Evolutionary conservation across 2,888 invertebrate species (phyloP).

Genomic region (Corbicula japonica): DNA sequence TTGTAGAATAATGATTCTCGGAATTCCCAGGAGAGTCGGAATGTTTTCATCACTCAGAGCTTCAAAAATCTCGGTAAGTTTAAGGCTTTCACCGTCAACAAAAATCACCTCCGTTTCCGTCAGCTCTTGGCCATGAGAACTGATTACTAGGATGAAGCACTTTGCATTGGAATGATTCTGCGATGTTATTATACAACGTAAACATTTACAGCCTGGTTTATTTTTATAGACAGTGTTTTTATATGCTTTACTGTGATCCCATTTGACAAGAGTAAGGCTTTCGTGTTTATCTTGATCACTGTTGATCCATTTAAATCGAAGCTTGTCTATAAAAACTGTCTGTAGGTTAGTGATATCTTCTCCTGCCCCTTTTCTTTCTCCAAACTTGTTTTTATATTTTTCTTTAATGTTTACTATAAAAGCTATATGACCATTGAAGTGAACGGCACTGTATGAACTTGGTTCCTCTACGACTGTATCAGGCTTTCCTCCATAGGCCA

Average conservation of each 20-base stretch:
- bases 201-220: background rate
- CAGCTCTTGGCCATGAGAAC: conserved; percentile 13
- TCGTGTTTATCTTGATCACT: background rate
- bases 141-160: conserved; percentile 16
- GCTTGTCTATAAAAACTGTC: conserved; percentile 9
- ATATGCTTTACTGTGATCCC: conserved; percentile 19
- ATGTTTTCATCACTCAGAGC: conserved; percentile 23
- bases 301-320: conserved; percentile 20
- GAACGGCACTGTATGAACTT: no score
- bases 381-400: no score
- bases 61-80: conserved; percentile 4
- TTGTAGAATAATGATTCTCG: conserved; percentile 13
- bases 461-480: no score
- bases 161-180: background rate
- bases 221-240: no score
- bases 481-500: no score
- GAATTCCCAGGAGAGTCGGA: conserved; percentile 22
- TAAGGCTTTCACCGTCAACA: conserved; percentile 8
- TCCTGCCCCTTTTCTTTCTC: no score
- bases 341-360: conserved; percentile 3
- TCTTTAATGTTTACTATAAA: no score
- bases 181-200: background rate
- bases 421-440: no score
- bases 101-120: conserved; percentile 1
- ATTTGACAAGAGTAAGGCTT: conserved; percentile 4